These are phyloP conservation scores for Xylophagus ater DNA, from an alignment of 2,888 invertebrate genomes.

Conservation along the genomic window DNA sequence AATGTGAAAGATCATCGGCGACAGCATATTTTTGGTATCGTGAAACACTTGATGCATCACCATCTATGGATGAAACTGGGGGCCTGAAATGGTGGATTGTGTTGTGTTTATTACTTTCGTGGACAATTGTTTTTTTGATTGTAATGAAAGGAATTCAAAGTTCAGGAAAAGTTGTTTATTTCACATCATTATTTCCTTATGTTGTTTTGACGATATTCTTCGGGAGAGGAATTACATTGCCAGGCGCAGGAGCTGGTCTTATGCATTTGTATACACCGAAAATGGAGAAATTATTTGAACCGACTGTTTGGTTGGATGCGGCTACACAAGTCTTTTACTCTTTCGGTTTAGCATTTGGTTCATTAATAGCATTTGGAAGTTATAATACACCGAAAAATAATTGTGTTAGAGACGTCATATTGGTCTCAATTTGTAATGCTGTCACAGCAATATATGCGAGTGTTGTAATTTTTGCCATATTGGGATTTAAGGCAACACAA, in stretches of 20 bases:
- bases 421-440: constrained; percentile 86
- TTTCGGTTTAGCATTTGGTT: constrained; percentile 89
- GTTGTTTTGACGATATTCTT: constrained; percentile 90
- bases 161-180: constrained; percentile 91
- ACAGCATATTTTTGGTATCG: constrained; percentile 92
- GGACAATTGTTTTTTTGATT: constrained; percentile 87
- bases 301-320: constrained; percentile 90
- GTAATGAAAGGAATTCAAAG: constrained; percentile 96
- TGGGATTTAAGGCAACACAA: constrained; percentile 90
- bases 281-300: constrained; percentile 75
- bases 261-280: constrained; percentile 88
- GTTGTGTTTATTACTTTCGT: constrained; percentile 72
- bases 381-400: constrained; percentile 93
- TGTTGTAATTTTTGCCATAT: constrained; percentile 87
- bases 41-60: constrained; percentile 76
- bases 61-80: constrained; percentile 72
- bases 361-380: constrained; percentile 88
- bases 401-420: constrained; percentile 80
- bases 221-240: constrained; percentile 75
- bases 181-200: constrained; percentile 93
- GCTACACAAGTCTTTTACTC: constrained; percentile 97
- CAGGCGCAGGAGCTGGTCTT: constrained; percentile 76
- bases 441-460: constrained; percentile 91
- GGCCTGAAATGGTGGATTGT: constrained; percentile 90
- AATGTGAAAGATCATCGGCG: constrained; percentile 69